Evolutionary conservation across 1,140 invertebrate genomes (phyloP), one percentile per base, ranked within the genome.

Genomic region (Drosophila sulfurigaster): DNA sequence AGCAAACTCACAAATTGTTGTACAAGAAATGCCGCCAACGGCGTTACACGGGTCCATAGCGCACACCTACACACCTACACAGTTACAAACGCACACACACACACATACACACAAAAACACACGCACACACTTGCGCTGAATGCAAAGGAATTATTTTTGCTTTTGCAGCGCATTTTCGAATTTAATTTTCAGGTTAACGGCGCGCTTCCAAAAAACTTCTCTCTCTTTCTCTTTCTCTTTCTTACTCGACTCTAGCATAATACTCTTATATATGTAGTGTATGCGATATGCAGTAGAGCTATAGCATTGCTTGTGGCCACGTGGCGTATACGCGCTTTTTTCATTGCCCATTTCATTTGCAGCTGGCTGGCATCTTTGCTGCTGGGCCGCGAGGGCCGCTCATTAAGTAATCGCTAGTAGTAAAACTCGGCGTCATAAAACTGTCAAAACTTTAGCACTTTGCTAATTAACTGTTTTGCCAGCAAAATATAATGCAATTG

Each of bases 1-100:
- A 75, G 78, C 78, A 80, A 76, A 83, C 85, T 88, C 85, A 78
- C 83, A 88, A 88, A 81, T 88, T 88, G 80, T 88, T 88, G 85
- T 78, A 88, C 83, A 88, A 88, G 83, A 83, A 88, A 88, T 69
- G 85, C 85, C 78, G 74, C 80, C 81, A 65, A 16, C 70, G 83
- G 83, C 82, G 38, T 54, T 69, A 88, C 69, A 87, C 63, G 58
- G 54, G 49, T 46, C 16, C 57, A 71, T n/a, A 28, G 59, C 35
- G 45, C 51, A 43, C 46, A 72, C 25, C 58, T 13, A 57, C 41
- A 63, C 43, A 20, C 49, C 10, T 32, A 48, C 41, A 52, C 46
- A 30, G 15, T 45, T 45, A 60, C 64, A 71, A 63, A 68, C 43
- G 56, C 15, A 56, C 52, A 63, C 43, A 65, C 41, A 62, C n/a